Evolutionary conservation across 2,113 vertebrate genomes (phyloP), one percentile per base, ranked within the genome.

Genomic region (Aspidoscelis tigris): DNA sequence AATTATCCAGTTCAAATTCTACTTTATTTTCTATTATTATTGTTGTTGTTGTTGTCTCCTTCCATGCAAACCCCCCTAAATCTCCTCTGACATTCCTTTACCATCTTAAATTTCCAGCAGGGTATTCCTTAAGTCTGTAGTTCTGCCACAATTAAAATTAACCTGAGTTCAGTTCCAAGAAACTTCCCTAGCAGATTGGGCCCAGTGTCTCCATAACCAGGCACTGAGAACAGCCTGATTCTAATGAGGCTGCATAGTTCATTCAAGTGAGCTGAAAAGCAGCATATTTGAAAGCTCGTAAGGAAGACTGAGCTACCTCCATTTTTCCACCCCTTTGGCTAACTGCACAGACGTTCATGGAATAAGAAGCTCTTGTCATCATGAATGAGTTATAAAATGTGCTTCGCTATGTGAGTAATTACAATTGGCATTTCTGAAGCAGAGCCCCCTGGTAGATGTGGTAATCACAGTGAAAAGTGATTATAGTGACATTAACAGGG

Each of bases 401-500:
- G 82, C 69, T 55, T 88, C 89, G 86, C 80, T 84, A 84, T 41
- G 47, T 65, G 7, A 87, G 87, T 89, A 84, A 86, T 88, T 90
- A 87, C 74, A 82, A 55, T 3, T 79, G 82, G 10, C 4, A 75
- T 87, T 90, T 39, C 64, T 80, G 58, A 16, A 71, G 82, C 73
- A 85, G 3, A 83, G 78, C 5, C n/a, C 14, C 87, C 69, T 80
- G 53, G 7, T 81, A 83, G 82, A 86, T 26, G 26, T 87, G 58
- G 21, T 70, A 72, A 88, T 24, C 74, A 73, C 22, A 89, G 76
- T 76, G 11, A 77, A 77, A 89, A 84, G 21, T 71, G 3, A 80
- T 87, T 0, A 0, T 64, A 82, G 55, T 1, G 0, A 74, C 50
- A 55, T 26, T 71, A 71, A 22, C 78, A 80, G 9, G 21, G 1